Conservation (phyloP, 2,113 vertebrate species). For the Synchiropus splendidus region DNA sequence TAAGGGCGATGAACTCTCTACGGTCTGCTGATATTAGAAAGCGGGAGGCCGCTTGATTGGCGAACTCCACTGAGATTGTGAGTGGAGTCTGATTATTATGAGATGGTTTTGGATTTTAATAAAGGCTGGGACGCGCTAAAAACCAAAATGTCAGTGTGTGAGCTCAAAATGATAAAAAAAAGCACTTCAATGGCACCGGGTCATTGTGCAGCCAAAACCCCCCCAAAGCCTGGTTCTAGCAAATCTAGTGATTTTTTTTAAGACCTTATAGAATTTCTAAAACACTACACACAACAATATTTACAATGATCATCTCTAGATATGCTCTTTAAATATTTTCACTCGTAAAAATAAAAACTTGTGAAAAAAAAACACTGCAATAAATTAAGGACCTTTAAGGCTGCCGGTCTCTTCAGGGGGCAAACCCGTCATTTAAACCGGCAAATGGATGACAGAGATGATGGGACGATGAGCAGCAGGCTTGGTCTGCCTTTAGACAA, state of each 20-base stretch:
- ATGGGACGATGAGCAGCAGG: slow-evolving; percentile 35
- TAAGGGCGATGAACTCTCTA: slow-evolving; percentile 4
- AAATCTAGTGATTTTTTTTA: slow-evolving; percentile 39
- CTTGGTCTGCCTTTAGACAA: slow-evolving; percentile 14
- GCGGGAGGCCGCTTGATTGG: slow-evolving; percentile 8
- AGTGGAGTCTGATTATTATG: slow-evolving; percentile 26
- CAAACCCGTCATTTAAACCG: slow-evolving; percentile 60
- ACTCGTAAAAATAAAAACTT: slow-evolving; percentile 57
- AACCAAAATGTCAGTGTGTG: slow-evolving; percentile 35
- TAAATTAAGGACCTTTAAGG: slow-evolving; percentile 70
- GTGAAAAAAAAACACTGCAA: slow-evolving; percentile 55
- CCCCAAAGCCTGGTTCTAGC: slow-evolving; percentile 50
- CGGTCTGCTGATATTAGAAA: slow-evolving; percentile 4
- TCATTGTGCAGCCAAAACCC: slow-evolving; percentile 25
- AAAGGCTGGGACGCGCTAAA: slow-evolving; percentile 37
- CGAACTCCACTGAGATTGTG: slow-evolving; percentile 13
- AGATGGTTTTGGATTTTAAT: slow-evolving; percentile 6
- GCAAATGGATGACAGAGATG: slow-evolving; percentile 46
- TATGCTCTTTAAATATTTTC: slow-evolving; percentile 64
- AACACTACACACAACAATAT: slow-evolving; percentile 61
- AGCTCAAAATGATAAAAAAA: slow-evolving; percentile 39
- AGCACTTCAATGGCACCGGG: slow-evolving; percentile 51
- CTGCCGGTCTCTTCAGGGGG: slow-evolving; percentile 58
- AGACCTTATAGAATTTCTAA: slow-evolving; percentile 56
- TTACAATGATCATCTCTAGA: slow-evolving; percentile 56